These are phyloP conservation scores for Spheniscus humboldti DNA, from an alignment of 2,797 vertebrate genomes.

Conservation along the genomic window DNA sequence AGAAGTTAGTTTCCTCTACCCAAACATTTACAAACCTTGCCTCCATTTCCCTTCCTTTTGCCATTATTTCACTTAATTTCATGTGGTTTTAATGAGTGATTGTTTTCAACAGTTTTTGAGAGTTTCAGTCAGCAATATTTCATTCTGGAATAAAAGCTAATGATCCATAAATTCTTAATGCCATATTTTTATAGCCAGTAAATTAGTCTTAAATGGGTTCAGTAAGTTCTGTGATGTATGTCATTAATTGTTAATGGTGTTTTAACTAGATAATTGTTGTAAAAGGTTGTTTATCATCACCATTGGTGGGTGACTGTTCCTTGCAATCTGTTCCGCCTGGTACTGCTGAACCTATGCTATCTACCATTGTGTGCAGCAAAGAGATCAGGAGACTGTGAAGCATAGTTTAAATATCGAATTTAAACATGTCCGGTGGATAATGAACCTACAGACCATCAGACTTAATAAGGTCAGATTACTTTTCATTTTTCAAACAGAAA, in stretches of 20 bases:
- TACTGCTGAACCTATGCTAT: neutral
- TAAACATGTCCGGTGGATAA: conserved; percentile 46
- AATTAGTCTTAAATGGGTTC: conserved; percentile 82
- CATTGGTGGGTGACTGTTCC: conserved; percentile 44
- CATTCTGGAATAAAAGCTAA: conserved; percentile 77
- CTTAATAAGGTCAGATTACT: conserved; percentile 35
- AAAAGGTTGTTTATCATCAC: conserved; percentile 73
- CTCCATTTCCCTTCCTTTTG: conserved; percentile 31
- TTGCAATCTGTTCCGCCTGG: conserved; percentile 37
- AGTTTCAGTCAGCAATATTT: conserved; percentile 75
- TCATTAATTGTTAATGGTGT: conserved; percentile 80
- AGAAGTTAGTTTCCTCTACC: conserved; percentile 47
- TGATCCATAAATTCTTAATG: conserved; percentile 83
- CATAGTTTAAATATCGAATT: conserved; percentile 33
- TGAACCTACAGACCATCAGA: conserved; percentile 1
- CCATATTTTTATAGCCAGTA: conserved; percentile 81
- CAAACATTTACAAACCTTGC: conserved; percentile 49
- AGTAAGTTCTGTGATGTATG: conserved; percentile 78
- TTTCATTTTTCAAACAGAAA: conserved; percentile 15
- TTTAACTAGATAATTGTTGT: conserved; percentile 77
- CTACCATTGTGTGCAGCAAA: conserved; percentile 30
- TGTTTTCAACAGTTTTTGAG: conserved; percentile 68
- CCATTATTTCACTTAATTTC: conserved; percentile 61
- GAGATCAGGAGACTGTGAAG: neutral
- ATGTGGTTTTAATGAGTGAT: conserved; percentile 57